A percentile compares a stretch with the other conserved stretches of the same genome.
Conservation (phyloP, 2,888 invertebrate species). For the Dyspetes luteomarginatus region DNA sequence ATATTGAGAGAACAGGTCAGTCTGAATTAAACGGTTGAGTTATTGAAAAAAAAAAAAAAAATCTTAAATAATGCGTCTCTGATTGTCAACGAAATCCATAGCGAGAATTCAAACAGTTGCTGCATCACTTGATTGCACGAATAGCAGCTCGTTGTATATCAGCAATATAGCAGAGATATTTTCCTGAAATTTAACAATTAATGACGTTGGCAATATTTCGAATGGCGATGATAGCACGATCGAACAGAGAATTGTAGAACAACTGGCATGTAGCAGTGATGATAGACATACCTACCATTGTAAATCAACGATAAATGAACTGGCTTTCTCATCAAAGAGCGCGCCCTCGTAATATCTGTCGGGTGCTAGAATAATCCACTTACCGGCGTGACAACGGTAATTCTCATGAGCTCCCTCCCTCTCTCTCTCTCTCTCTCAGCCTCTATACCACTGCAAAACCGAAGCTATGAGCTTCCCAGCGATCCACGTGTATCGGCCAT, state of each 20-base stretch:
- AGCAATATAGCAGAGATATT: neutral
- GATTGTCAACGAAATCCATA: neutral
- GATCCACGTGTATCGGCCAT: slow-evolving; percentile 10
- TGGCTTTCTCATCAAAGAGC: slow-evolving; percentile 74
- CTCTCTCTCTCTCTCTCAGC: slow-evolving; percentile 2
- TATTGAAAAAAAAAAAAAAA: too few relatives aligned
- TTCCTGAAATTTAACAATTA: neutral
- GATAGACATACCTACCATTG: slow-evolving; percentile 66
- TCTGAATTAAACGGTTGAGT: too few relatives aligned
- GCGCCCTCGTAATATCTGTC: slow-evolving; percentile 72
- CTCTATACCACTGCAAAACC: neutral
- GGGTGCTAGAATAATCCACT: slow-evolving; percentile 73
- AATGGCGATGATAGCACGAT: neutral
- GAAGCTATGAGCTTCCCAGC: slow-evolving; percentile 12
- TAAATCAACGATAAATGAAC: slow-evolving; percentile 78
- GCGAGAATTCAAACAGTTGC: neutral
- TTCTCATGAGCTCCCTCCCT: slow-evolving; percentile 67
- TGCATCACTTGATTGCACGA: neutral
- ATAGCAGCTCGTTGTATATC: neutral
- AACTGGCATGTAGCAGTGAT: slow-evolving; percentile 1
- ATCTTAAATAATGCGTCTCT: neutral
- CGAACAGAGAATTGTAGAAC: neutral
- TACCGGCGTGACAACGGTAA: slow-evolving; percentile 72
- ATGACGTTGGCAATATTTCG: neutral
- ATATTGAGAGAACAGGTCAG: too few relatives aligned